Evolutionary conservation across 2,888 invertebrate genomes (phyloP).

Genomic region (Dryobota labecula): DNA sequence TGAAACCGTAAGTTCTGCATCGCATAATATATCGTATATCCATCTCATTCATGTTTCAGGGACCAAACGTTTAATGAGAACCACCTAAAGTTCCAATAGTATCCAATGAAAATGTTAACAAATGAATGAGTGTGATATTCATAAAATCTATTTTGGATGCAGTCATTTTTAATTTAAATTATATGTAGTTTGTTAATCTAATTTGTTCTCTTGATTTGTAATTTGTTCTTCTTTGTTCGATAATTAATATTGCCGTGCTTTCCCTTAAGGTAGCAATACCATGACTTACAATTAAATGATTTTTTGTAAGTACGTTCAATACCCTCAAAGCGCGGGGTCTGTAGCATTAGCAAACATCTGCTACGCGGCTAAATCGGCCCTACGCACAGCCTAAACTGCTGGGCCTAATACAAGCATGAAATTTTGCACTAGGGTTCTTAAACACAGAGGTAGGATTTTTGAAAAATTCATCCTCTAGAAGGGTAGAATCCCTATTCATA

Average conservation of each 20-base stretch:
- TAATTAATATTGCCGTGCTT: not conserved
- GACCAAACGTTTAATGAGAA: not conserved
- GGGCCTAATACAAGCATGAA: not conserved
- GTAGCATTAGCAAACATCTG: not conserved
- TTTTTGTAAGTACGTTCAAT: not conserved
- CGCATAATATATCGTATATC: not conserved
- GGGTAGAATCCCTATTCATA: too few species aligned
- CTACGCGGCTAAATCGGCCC: not conserved
- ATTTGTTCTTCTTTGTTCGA: too few species aligned
- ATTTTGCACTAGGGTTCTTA: not conserved
- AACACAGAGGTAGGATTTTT: not conserved
- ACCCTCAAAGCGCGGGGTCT: not conserved
- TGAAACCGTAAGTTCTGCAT: slow-evolving; percentile 1
- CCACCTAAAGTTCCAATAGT: not conserved
- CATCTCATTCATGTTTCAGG: not conserved
- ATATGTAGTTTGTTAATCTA: too few species aligned
- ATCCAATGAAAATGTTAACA: not conserved
- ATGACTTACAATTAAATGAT: not conserved
- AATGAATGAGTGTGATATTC: not conserved
- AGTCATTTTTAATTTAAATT: too few species aligned
- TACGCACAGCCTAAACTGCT: not conserved
- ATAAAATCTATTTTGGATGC: not conserved
- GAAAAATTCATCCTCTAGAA: not conserved
- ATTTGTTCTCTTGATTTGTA: too few species aligned
- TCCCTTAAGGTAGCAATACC: not conserved